A percentile compares a stretch with the other conserved stretches of the same genome.
Evolutionary conservation across 1,140 invertebrate genomes (phyloP).

Genomic region (Laupala kohalensis): DNA sequence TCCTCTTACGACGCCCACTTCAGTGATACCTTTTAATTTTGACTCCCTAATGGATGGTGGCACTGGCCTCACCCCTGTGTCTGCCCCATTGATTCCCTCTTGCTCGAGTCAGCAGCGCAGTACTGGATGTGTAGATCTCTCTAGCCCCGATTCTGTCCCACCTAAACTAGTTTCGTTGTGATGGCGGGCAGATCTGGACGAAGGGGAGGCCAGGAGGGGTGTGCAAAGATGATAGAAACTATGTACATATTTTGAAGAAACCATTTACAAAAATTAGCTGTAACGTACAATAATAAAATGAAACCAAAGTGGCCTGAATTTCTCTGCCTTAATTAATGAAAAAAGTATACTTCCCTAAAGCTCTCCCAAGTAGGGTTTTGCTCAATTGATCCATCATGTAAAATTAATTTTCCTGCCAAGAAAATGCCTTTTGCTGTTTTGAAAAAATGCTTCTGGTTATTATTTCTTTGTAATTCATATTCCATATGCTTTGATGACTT

Average conservation of each 20-base stretch:
- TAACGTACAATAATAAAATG: not conserved
- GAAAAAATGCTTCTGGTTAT: not conserved
- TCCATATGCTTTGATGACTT: not conserved
- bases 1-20: conserved; percentile 75
- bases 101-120: conserved; percentile 55
- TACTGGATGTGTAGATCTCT: conserved; percentile 40
- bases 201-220: conserved; percentile 6
- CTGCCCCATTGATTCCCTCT: conserved; percentile 48
- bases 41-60: conserved; percentile 87
- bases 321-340: not conserved
- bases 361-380: conserved; percentile 3
- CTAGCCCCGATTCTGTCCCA: conserved; percentile 51
- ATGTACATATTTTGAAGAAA: not conserved
- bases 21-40: conserved; percentile 77
- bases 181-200: conserved; percentile 20
- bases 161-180: conserved; percentile 63
- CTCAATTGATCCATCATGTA: conserved; percentile 1
- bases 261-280: not conserved
- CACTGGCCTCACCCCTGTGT: conserved; percentile 76
- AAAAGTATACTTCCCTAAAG: not conserved
- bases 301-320: conserved; percentile 14
- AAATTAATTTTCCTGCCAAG: conserved; percentile 4
- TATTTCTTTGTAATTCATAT: not conserved
- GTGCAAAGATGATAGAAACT: conserved; percentile 4
- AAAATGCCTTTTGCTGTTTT: conserved; percentile 10